Evolutionary conservation across 2,888 invertebrate genomes (phyloP), one percentile per base, ranked within the genome.

Genomic region (Lordiphosa andalusiaca): DNA sequence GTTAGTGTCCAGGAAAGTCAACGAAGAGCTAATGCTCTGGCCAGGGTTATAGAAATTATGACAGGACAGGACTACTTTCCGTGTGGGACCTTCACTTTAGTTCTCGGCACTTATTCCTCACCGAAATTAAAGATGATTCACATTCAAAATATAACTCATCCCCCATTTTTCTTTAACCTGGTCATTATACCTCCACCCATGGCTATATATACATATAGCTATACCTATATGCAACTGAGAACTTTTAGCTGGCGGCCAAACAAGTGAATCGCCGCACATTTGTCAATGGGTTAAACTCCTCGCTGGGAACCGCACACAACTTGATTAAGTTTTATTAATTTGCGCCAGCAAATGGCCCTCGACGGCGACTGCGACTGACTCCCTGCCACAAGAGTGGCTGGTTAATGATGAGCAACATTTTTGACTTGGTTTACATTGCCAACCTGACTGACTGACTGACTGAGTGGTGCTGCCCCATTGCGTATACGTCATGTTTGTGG

Each of bases 251-350:
- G 50, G 38, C 57, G 58, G 66, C 63, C 69, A 62, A 75, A 42
- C 57, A 50, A 44, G 60, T 9, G 9, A 10, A 30, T 10, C 44
- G 38, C 38, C 37, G 47, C 37, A 56, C 51, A 73, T 77, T 62
- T 62, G 71, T 55, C 42, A 57, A 46, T 38, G 41, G 59, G 23
- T 37, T 23, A 49, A 63, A 39, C 60, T 37, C 49, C 54, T 49
- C 64, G 42, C 16, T 48, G 47, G 41, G 53, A 10, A 41, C 37
- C 19, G 35, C 25, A 35, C 61, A 35, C 51, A 51, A 52, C 33
- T 59, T 62, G 80, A 76, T 83, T 75, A 80, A 83, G 80, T 69
- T 83, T 78, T 76, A 76, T 83, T 83, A 76, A 80, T 76, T 76
- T 69, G 70, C 65, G 62, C 25, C 39, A 40, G 42, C 36, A 33